Conservation (phyloP, 2,797 vertebrate species). For the Acanthis flammea region DNA sequence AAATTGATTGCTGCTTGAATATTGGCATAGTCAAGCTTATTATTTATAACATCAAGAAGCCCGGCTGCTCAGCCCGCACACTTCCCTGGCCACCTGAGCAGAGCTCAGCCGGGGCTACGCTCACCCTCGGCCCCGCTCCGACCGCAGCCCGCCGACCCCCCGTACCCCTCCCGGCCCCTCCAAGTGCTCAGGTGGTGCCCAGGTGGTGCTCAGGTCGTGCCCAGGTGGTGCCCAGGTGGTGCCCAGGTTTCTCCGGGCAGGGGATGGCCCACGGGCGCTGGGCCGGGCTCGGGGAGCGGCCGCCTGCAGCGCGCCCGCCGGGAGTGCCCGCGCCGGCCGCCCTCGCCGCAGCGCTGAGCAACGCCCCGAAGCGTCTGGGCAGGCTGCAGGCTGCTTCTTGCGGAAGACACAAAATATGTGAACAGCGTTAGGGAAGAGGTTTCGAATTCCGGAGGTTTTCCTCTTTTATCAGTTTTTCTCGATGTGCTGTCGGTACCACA, state of each 20-base stretch:
- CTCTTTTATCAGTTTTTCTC: background rate
- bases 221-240: no score
- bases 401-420: rapidly evolving
- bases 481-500: background rate
- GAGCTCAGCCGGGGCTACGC: rapidly evolving
- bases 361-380: rapidly evolving
- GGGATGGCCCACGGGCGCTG: no score
- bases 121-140: rapidly evolving
- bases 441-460: background rate
- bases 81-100: rapidly evolving
- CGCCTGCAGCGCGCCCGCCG: no score
- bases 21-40: no score
- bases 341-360: background rate
- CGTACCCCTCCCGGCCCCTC: no score
- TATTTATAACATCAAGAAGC: background rate
- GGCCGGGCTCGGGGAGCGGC: no score
- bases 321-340: rapidly evolving
- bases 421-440: background rate
- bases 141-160: no score
- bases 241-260: no score
- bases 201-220: background rate
- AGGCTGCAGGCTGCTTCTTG: rapidly evolving
- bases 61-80: rapidly evolving
- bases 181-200: background rate
- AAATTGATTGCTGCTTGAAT: no score